Evolutionary conservation across 2,888 invertebrate genomes (phyloP).

Genomic region (Sicus ferrugineus): DNA sequence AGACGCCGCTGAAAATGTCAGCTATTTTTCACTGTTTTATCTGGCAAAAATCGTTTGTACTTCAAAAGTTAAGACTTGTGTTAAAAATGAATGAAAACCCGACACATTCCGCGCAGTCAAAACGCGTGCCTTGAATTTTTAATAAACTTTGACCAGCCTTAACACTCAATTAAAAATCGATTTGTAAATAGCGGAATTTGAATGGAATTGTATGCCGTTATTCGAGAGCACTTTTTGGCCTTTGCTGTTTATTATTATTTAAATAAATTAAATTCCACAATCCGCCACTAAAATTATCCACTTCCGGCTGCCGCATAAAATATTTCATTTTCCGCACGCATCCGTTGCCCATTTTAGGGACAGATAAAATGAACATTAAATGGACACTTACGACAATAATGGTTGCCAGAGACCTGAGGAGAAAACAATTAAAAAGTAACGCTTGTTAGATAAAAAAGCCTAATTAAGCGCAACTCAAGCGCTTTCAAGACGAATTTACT

Average conservation of each 20-base stretch:
- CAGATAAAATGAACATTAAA: conserved; percentile 2
- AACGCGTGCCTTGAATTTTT: conserved; percentile 26
- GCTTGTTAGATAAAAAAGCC: too few relatives aligned
- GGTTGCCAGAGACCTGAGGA: too few relatives aligned
- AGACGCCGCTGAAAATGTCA: not conserved
- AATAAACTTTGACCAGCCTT: not conserved
- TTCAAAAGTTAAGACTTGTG: too few relatives aligned
- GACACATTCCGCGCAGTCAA: not conserved
- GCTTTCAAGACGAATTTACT: too few relatives aligned
- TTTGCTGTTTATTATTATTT: conserved; percentile 21
- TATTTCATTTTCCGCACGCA: not conserved
- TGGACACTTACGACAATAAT: too few relatives aligned
- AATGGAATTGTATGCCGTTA: conserved; percentile 7
- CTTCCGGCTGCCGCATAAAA: not conserved
- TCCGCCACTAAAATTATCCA: not conserved
- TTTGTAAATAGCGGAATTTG: conserved; percentile 27
- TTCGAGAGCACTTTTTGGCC: not conserved
- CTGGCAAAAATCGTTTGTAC: too few relatives aligned
- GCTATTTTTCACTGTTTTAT: not conserved
- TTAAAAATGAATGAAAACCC: too few relatives aligned
- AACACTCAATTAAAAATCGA: conserved; percentile 29
- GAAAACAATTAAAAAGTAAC: not conserved
- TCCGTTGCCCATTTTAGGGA: not conserved
- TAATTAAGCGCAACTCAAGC: too few relatives aligned
- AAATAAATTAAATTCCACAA: conserved; percentile 25